phyloP scores from a whole-genome alignment of 2,113 vertebrate species.

The Neotoma lepida region DNA sequence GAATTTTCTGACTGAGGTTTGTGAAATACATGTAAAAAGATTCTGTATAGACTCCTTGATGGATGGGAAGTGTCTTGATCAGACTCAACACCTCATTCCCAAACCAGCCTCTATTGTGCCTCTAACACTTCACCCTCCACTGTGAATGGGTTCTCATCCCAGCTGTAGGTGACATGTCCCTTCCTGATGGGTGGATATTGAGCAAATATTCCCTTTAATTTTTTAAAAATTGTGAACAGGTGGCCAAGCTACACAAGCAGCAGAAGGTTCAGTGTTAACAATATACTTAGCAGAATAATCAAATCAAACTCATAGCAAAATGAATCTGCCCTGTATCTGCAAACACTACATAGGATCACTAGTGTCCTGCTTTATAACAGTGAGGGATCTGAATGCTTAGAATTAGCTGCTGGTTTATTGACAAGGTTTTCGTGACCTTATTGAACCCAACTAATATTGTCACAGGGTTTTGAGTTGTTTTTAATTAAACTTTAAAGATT shows the following conservation, averaged over 20 bases:
- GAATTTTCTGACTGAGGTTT: background rate
- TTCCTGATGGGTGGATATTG: background rate
- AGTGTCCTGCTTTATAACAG: background rate
- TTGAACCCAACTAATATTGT: background rate
- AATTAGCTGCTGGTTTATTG: background rate
- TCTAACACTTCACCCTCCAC: background rate
- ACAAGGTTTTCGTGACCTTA: background rate
- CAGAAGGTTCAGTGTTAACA: conserved; percentile 53
- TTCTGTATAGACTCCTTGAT: background rate
- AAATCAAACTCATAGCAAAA: conserved; percentile 14
- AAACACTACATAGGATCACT: background rate
- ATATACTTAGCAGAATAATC: conserved; percentile 29
- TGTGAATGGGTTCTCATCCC: no score
- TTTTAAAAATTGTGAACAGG: conserved; percentile 31
- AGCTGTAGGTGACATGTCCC: background rate
- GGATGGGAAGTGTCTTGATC: background rate
- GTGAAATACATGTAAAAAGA: background rate
- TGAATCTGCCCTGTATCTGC: background rate
- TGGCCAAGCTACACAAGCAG: background rate
- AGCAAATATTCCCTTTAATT: background rate
- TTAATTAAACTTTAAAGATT: background rate
- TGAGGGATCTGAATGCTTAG: background rate
- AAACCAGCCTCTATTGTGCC: background rate
- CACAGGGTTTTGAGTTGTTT: background rate
- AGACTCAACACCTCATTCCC: background rate